Percentiles rank a stretch among this genome's conserved stretches.
Conservation (phyloP, 1,140 invertebrate species). For the Papilio polyxenes region DNA sequence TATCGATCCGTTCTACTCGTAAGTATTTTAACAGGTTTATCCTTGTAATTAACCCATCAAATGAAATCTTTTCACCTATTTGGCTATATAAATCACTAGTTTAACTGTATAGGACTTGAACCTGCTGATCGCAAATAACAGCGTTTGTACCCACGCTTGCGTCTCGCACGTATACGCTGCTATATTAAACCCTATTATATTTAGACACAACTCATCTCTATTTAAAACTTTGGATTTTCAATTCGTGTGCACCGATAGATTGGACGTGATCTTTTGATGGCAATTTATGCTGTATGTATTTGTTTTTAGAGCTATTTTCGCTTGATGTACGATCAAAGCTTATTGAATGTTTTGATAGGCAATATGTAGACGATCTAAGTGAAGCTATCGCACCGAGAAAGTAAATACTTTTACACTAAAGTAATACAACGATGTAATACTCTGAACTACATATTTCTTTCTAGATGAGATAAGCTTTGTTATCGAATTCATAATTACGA, state of each 20-base stretch:
- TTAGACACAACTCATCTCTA: conserved; percentile 58
- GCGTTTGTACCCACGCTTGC: conserved; percentile 47
- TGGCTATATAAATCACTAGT: neutral
- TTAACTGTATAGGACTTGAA: neutral
- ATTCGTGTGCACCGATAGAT: conserved; percentile 47
- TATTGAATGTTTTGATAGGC: conserved; percentile 1
- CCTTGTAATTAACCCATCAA: neutral
- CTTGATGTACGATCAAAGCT: conserved; percentile 18
- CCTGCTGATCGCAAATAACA: conserved; percentile 35
- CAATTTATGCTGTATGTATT: conserved; percentile 1
- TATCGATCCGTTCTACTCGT: no score
- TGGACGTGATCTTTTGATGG: neutral
- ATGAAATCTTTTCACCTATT: no score
- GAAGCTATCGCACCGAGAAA: neutral
- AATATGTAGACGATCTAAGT: neutral
- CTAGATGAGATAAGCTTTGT: neutral
- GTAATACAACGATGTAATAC: neutral
- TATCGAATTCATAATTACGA: neutral
- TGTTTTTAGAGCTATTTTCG: conserved; percentile 29
- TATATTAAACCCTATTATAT: conserved; percentile 58
- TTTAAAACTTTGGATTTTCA: conserved; percentile 50
- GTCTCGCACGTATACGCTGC: conserved; percentile 48
- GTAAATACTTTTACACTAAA: neutral
- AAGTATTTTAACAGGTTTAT: no score
- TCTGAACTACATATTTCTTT: neutral